These are phyloP conservation scores for Sycobia sp. DNA, from an alignment of 1,140 invertebrate genomes.

Conservation along the genomic window DNA sequence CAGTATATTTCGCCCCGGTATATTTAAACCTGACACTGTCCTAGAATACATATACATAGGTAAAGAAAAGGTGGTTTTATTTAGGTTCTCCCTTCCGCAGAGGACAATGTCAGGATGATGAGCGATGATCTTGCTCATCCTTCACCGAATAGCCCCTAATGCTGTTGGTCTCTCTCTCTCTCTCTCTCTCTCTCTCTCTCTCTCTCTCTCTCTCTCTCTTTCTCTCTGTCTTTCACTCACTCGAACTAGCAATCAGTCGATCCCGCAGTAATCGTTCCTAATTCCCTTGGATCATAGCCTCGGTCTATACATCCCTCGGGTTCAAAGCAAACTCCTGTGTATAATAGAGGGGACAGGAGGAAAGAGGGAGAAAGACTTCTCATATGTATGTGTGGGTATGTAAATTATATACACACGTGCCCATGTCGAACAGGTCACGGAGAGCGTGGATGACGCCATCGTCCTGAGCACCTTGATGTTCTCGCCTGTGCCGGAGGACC, in stretches of 20 bases:
- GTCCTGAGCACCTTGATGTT: constrained; percentile 81
- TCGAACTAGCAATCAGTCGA: neutral
- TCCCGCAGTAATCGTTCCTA: constrained; percentile 5
- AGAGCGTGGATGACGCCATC: constrained; percentile 69
- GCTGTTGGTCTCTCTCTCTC: neutral
- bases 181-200: neutral
- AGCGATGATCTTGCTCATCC: too few species aligned
- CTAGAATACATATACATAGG: too few species aligned
- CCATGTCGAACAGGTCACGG: constrained; percentile 57
- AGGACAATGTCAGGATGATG: too few species aligned
- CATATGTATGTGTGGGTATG: too few species aligned
- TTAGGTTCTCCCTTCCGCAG: too few species aligned
- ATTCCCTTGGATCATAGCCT: neutral
- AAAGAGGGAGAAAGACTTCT: neutral
- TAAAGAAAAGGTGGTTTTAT: too few species aligned
- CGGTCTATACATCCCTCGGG: too few species aligned
- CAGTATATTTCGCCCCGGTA: too few species aligned
- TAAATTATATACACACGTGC: too few species aligned
- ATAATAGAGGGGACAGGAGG: neutral
- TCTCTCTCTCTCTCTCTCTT: too few species aligned
- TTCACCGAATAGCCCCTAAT: too few species aligned
- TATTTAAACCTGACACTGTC: too few species aligned
- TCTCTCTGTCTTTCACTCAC: neutral
- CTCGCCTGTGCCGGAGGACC: constrained; percentile 80
- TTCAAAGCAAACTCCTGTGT: neutral